Evolutionary conservation across 2,113 vertebrate genomes (phyloP), one percentile per base, ranked within the genome.

Genomic region (Sylvilagus bachmani): DNA sequence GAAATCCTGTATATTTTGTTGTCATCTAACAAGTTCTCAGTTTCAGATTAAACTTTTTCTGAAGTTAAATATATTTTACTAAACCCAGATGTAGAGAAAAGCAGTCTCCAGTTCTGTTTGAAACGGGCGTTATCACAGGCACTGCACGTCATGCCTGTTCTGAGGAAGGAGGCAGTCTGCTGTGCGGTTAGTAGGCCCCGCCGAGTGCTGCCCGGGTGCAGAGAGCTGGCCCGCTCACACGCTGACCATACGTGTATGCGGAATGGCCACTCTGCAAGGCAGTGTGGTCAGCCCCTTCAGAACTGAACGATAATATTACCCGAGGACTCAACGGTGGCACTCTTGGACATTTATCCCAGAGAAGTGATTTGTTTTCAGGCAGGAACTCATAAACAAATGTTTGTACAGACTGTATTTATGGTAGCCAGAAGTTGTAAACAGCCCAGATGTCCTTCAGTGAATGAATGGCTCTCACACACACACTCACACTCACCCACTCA

Each of bases 61-160:
- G 38, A 33, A 95, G 85, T 85, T 83, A 89, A 75, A 83, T 86
- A 51, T 81, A 67, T 36, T 79, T 88, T 93, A 33, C 10, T 92
- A n/a, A 53, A 13, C 83, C 29, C 71, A 92, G 75, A 88, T 4
- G 11, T 92, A 74, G 74, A 82, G 12, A 81, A 78, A 78, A 71
- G 44, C 44, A 44, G 44, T 44, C 44, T 44, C 44, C 44, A 81
- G 4, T 67, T 19, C n/a, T 13, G 70, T 93, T 73, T 83, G 80
- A 93, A 75, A 85, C 74, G 25, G 44, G 44, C 44, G 7, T 44
- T 44, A 44, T 44, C 44, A 44, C 44, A 44, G 44, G 8, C 44
- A 44, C 44, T 44, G 44, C 44, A 44, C 44, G 8, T 25, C 14
- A 31, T 36, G 44, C 29, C 6, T 71, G n/a, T n/a, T 55, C 49